These are phyloP conservation scores for Zoroaster sp. DNA, from an alignment of 53 echinoderm and acorn worm species.

Conservation along the genomic window DNA sequence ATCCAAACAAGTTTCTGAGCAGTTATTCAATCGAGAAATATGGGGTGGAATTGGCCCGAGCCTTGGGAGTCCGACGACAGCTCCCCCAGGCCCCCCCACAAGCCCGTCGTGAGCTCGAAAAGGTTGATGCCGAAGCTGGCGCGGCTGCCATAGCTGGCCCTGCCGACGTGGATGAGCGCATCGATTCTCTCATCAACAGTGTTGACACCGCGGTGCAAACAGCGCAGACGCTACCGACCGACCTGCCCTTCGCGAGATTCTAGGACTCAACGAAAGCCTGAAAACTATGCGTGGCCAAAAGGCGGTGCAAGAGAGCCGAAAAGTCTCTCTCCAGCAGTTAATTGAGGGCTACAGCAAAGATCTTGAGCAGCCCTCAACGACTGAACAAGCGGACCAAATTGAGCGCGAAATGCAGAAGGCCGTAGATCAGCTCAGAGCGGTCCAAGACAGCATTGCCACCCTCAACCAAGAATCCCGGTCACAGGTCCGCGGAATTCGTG, in stretches of 20 bases:
- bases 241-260: too few relatives aligned
- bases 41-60: background rate
- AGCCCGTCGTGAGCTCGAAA: background rate
- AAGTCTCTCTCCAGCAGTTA: background rate
- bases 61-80: background rate
- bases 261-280: too few relatives aligned
- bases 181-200: background rate
- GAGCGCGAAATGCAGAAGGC: slow-evolving; percentile 16
- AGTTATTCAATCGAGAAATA: slow-evolving; percentile 10
- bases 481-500: slow-evolving; percentile 5
- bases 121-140: background rate
- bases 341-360: background rate
- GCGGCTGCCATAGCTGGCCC: background rate
- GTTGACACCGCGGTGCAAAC: too few relatives aligned
- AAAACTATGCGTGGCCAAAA: too few relatives aligned
- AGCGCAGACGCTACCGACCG: background rate
- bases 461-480: slow-evolving; percentile 4
- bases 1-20: slow-evolving; percentile 9
- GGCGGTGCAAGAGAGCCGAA: background rate
- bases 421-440: background rate
- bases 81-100: too few relatives aligned
- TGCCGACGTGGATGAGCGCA: background rate
- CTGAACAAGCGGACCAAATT: background rate
- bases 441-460: background rate
- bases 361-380: slow-evolving; percentile 11